phyloP scores from a whole-genome alignment of 2,888 invertebrate species.

The Coleophora deauratella region DNA sequence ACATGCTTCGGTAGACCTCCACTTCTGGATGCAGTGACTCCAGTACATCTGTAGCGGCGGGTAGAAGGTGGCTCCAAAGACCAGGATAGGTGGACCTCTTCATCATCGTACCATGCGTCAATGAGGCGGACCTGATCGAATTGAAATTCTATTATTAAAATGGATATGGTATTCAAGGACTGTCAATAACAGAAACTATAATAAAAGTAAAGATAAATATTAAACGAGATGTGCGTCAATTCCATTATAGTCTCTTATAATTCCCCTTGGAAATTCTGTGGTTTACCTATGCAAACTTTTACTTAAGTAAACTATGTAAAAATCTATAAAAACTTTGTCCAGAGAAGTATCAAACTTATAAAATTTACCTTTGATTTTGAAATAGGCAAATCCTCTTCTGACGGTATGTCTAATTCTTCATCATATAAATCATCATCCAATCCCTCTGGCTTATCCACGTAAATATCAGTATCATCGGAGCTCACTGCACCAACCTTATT shows the following conservation, averaged over 20 bases:
- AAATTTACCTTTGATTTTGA: slow-evolving; percentile 66
- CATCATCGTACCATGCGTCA: slow-evolving; percentile 58
- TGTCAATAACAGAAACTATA: too few relatives aligned
- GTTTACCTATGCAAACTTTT: too few relatives aligned
- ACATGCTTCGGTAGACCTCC: slow-evolving; percentile 55
- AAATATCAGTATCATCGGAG: slow-evolving; percentile 27
- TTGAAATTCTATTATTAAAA: too few relatives aligned
- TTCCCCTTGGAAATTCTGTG: too few relatives aligned
- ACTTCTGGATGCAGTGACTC: slow-evolving; percentile 48
- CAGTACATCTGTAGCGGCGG: slow-evolving; percentile 53
- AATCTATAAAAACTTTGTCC: too few relatives aligned
- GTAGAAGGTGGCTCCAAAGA: slow-evolving; percentile 46
- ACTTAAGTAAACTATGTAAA: too few relatives aligned
- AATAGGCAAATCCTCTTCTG: slow-evolving; percentile 65
- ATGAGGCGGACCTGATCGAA: slow-evolving; percentile 40
- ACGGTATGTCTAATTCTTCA: slow-evolving; percentile 67
- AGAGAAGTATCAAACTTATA: too few relatives aligned
- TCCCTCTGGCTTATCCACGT: slow-evolving; percentile 45
- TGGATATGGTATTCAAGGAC: background rate
- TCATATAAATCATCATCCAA: slow-evolving; percentile 64
- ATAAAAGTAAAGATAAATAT: too few relatives aligned
- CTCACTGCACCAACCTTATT: slow-evolving; percentile 9
- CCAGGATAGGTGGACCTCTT: slow-evolving; percentile 61
- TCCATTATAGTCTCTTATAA: too few relatives aligned
- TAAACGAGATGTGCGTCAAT: too few relatives aligned